phyloP scores from a whole-genome alignment of 2,797 vertebrate species.

The Pantherophis alleghaniensis region DNA sequence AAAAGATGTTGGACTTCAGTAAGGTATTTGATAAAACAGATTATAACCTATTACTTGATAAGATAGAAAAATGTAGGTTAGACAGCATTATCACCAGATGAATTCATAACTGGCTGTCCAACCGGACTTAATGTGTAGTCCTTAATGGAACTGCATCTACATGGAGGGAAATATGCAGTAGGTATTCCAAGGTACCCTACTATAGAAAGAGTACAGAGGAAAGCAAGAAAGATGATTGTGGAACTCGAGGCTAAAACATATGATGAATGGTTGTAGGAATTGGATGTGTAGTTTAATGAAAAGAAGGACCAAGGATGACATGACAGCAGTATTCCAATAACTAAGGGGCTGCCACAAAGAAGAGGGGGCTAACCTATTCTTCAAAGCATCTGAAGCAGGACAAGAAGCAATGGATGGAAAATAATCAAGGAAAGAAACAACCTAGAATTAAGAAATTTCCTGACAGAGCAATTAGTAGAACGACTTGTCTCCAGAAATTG shows the following conservation, averaged over 20 bases:
- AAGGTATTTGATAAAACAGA: too few species aligned
- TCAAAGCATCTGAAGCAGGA: not conserved
- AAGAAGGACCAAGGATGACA: not conserved
- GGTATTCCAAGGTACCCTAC: too few species aligned
- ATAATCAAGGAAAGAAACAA: not conserved
- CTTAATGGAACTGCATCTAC: too few species aligned
- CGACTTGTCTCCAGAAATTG: not conserved
- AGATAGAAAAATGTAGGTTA: too few species aligned
- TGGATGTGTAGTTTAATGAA: not conserved
- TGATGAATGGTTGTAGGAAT: not conserved
- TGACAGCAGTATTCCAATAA: not conserved
- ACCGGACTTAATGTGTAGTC: too few species aligned
- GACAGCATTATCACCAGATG: too few species aligned
- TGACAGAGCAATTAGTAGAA: not conserved
- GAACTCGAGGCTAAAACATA: not conserved
- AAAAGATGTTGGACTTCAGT: too few species aligned
- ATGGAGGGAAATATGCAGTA: too few species aligned
- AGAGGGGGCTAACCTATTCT: not conserved
- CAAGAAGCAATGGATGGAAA: not conserved
- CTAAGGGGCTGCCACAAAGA: not conserved
- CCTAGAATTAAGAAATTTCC: not conserved
- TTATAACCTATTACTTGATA: too few species aligned
- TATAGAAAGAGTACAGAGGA: too few species aligned
- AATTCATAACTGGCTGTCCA: too few species aligned
- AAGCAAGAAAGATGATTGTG: too few species aligned